phyloP scores from a whole-genome alignment of 2,797 vertebrate species.

The Darevskia mixta region DNA sequence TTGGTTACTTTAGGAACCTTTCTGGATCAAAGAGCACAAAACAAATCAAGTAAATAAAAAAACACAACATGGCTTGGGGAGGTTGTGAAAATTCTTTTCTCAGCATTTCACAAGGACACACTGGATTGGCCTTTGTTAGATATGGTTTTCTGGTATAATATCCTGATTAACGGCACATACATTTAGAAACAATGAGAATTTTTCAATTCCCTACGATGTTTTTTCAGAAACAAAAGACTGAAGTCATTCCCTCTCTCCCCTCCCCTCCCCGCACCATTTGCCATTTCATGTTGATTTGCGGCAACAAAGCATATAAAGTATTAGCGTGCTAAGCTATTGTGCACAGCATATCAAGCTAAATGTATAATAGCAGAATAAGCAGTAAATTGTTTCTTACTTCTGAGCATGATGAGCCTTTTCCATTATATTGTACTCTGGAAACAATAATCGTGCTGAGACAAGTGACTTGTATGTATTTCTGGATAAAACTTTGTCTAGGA shows the following conservation, averaged over 20 bases:
- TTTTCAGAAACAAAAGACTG: too few relatives aligned
- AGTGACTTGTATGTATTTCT: neutral
- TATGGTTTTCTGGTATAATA: neutral
- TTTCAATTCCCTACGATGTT: neutral
- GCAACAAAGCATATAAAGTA: neutral
- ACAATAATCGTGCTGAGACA: constrained; percentile 1
- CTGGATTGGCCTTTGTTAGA: neutral
- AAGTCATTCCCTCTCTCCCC: neutral
- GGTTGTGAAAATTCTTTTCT: neutral
- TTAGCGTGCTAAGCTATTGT: neutral
- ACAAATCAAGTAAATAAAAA: neutral
- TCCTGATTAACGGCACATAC: neutral
- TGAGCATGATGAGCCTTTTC: neutral
- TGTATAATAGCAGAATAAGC: neutral
- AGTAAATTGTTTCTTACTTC: neutral
- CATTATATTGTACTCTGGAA: constrained; percentile 2
- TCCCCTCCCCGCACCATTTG: neutral
- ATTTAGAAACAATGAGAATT: neutral
- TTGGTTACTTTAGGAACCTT: neutral
- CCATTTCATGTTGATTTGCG: neutral
- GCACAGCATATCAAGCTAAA: neutral
- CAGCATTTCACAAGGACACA: neutral
- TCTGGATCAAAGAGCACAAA: neutral
- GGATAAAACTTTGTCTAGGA: constrained; percentile 3
- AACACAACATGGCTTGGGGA: neutral